Conservation (phyloP, 2,888 invertebrate species). For the Petrolisthes cinctipes region DNA sequence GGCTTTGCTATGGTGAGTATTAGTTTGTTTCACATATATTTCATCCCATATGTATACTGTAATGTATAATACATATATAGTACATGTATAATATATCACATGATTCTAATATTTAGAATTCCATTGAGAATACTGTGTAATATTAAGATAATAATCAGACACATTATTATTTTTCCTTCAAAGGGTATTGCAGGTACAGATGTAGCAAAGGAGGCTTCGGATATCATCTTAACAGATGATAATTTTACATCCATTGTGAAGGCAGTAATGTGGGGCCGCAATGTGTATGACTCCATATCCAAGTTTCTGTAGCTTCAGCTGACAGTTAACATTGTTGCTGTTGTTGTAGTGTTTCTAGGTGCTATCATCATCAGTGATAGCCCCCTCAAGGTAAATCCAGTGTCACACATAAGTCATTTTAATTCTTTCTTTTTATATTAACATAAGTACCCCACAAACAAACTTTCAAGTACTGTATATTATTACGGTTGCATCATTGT, state of each 20-base stretch:
- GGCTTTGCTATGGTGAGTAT: conserved; percentile 94
- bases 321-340: conserved; percentile 98
- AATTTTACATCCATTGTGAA: conserved; percentile 99
- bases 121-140: not conserved
- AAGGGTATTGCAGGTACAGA: conserved; percentile 99
- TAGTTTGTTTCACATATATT: too few species aligned
- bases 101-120: not conserved
- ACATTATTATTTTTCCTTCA: conserved; percentile 64
- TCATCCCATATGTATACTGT: too few species aligned
- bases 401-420: not conserved
- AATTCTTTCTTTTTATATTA: too few species aligned
- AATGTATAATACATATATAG: too few species aligned
- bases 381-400: conserved; percentile 82
- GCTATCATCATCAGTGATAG: conserved; percentile 98
- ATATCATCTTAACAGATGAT: conserved; percentile 98
- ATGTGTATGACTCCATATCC: conserved; percentile 99
- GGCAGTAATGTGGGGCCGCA: conserved; percentile 99
- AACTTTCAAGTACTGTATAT: too few species aligned
- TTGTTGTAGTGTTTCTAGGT: conserved; percentile 98
- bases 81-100: too few species aligned
- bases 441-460: too few species aligned
- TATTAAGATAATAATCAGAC: not conserved
- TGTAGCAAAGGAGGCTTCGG: conserved; percentile 99
- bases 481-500: too few species aligned
- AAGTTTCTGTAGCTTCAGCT: conserved; percentile 99